phyloP scores from a whole-genome alignment of 2,797 vertebrate species.

The Salmo trutta region DNA sequence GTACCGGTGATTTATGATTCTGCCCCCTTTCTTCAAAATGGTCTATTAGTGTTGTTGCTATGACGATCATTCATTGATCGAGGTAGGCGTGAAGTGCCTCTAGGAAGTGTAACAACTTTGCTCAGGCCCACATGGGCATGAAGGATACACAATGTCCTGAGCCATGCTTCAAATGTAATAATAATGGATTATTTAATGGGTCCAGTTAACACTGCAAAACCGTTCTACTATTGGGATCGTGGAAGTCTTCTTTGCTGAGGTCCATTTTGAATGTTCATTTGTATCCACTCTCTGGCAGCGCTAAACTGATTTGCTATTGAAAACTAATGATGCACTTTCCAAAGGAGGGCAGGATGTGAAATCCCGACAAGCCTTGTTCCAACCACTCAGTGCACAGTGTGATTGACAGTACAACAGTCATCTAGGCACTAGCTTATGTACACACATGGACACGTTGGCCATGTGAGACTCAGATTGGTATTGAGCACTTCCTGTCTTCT shows the following conservation, averaged over 20 bases:
- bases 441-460: slow-evolving; percentile 22
- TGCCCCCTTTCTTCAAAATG: slow-evolving; percentile 57
- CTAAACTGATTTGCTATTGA: background rate
- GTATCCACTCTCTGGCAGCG: background rate
- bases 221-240: background rate
- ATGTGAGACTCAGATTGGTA: slow-evolving; percentile 18
- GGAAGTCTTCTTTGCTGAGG: background rate
- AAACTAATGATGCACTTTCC: background rate
- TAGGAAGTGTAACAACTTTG: slow-evolving; percentile 26
- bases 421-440: slow-evolving; percentile 24
- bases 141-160: too few relatives aligned
- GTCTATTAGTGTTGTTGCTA: slow-evolving; percentile 64
- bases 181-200: background rate
- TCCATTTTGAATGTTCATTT: background rate
- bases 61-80: slow-evolving; percentile 66
- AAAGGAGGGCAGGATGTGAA: background rate
- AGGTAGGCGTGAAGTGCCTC: slow-evolving; percentile 44
- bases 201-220: background rate
- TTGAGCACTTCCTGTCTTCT: slow-evolving; percentile 1
- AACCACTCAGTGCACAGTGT: background rate
- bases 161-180: background rate
- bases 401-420: background rate
- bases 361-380: too few relatives aligned
- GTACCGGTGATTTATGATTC: slow-evolving; percentile 26
- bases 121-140: slow-evolving; percentile 12